Evolutionary conservation across 2,888 invertebrate genomes (phyloP).

Genomic region (Torymus tubicola): DNA sequence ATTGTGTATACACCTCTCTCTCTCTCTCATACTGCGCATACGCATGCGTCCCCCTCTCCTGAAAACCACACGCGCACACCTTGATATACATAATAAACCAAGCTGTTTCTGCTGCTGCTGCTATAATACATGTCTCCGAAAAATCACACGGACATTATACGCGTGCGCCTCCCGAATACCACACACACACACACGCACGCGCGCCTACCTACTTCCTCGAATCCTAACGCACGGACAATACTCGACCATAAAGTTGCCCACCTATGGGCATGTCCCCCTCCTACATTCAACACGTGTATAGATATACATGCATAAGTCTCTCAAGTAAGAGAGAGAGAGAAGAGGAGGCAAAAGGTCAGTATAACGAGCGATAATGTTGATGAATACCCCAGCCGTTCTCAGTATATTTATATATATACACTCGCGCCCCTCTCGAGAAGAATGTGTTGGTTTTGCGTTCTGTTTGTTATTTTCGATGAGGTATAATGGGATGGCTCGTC

Average conservation of each 20-base stretch:
- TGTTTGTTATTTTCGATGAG: constrained; percentile 75
- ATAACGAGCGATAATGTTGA: constrained; percentile 67
- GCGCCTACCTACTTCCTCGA: constrained; percentile 41
- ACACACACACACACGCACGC: background rate
- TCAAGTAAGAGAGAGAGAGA: background rate
- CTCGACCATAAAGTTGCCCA: constrained; percentile 26
- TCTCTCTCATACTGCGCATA: too few species aligned
- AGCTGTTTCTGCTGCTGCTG: too few species aligned
- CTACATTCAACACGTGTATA: constrained; percentile 15
- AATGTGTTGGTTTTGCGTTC: constrained; percentile 57
- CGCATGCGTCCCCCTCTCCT: background rate
- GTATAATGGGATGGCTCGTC: constrained; percentile 73
- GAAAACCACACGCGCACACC: background rate
- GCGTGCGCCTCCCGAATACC: background rate
- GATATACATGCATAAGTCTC: background rate
- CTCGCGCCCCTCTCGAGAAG: constrained; percentile 23
- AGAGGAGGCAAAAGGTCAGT: constrained; percentile 3
- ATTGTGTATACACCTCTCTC: constrained; percentile 30
- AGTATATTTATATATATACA: constrained; percentile 5
- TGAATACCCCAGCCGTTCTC: constrained; percentile 68
- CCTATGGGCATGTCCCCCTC: background rate
- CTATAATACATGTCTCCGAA: too few species aligned
- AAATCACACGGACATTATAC: constrained; percentile 5
- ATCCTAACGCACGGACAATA: constrained; percentile 35
- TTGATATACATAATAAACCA: background rate